Percentiles rank a stretch among this genome's conserved stretches.
These are phyloP conservation scores for Semnornis frantzii DNA, from an alignment of 2,113 vertebrate species.

Conservation along the genomic window DNA sequence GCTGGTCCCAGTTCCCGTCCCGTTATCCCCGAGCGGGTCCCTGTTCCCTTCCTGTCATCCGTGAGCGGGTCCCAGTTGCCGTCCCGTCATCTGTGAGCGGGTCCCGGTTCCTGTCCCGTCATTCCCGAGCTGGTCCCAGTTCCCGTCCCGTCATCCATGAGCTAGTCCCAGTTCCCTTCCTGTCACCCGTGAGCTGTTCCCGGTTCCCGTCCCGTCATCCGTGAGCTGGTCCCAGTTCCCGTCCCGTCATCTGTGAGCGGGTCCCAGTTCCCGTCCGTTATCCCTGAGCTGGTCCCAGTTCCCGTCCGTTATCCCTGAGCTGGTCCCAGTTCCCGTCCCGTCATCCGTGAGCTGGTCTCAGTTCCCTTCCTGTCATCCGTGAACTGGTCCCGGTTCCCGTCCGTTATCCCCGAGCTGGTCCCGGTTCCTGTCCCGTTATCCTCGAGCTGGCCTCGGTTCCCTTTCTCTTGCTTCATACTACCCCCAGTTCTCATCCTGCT, in stretches of 20 bases:
- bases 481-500: background rate
- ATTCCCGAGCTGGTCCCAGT: background rate
- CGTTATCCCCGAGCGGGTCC: background rate
- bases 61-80: background rate
- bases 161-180: background rate
- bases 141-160: too few relatives aligned
- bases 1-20: background rate
- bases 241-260: too few relatives aligned
- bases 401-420: background rate
- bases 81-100: too few relatives aligned
- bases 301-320: background rate
- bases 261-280: background rate
- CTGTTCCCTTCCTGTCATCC: background rate
- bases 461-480: background rate
- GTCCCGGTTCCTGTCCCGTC: background rate
- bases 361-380: background rate
- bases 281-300: background rate
- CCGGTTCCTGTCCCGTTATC: background rate
- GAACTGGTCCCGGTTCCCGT: background rate
- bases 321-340: background rate
- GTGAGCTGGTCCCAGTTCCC: background rate
- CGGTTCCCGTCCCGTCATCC: background rate
- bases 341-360: background rate
- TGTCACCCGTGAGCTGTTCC: background rate
- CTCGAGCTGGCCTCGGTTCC: background rate